Conservation (phyloP, 2,113 vertebrate species). For the Eudorcas thomsonii region DNA sequence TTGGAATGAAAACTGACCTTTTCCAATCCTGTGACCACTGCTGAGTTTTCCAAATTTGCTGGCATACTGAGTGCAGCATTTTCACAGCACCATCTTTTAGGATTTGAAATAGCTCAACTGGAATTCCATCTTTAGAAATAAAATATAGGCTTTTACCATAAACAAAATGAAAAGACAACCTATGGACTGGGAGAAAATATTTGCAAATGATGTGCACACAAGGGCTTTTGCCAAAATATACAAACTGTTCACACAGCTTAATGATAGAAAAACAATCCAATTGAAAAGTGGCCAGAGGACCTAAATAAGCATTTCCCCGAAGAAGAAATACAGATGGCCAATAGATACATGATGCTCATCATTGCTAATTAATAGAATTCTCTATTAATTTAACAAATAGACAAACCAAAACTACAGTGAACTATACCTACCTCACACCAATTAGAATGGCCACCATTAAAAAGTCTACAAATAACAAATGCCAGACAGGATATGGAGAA, state of each 20-base stretch:
- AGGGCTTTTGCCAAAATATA: neutral
- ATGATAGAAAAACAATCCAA: neutral
- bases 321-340: neutral
- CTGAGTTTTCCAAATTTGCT: neutral
- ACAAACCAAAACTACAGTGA: neutral
- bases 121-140: neutral
- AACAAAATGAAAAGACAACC: neutral
- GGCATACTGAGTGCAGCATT: neutral
- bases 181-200: neutral
- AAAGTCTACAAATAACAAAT: neutral
- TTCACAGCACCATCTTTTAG: neutral
- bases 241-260: neutral
- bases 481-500: neutral
- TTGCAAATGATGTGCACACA: neutral
- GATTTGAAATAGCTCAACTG: neutral
- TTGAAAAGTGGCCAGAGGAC: neutral
- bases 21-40: neutral
- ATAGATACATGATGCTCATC: neutral
- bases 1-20: neutral
- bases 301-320: neutral
- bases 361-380: neutral
- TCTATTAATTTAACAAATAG: neutral
- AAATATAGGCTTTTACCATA: neutral
- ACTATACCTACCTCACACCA: neutral
- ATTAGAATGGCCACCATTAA: neutral